Evolutionary conservation across 1,140 invertebrate species (phyloP).

Genomic region (Coenobita brevimanus): DNA sequence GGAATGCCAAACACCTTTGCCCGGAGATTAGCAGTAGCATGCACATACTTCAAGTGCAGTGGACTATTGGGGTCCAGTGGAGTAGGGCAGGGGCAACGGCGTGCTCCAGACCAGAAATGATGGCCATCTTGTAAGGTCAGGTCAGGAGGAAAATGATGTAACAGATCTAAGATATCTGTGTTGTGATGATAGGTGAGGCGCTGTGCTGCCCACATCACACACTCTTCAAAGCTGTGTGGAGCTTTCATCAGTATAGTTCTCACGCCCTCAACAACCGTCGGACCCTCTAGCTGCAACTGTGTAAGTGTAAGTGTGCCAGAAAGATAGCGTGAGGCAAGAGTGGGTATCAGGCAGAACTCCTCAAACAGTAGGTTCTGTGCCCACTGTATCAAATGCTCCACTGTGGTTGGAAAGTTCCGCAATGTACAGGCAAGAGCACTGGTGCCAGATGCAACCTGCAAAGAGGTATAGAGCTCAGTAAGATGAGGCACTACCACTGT

Average conservation of each 20-base stretch:
- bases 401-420: conserved; percentile 99
- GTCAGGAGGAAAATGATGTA: conserved; percentile 97
- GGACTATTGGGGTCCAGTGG: conserved; percentile 79
- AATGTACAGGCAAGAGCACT: conserved; percentile 98
- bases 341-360: too few species aligned
- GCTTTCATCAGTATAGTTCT: conserved; percentile 91
- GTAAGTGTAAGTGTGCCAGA: too few species aligned
- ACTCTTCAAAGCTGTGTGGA: conserved; percentile 88
- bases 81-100: conserved; percentile 92
- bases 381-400: conserved; percentile 99
- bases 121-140: conserved; percentile 92
- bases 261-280: conserved; percentile 91
- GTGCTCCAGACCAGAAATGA: conserved; percentile 98
- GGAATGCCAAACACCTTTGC: conserved; percentile 92
- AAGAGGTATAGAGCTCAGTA: conserved; percentile 97
- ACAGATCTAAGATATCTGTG: conserved; percentile 95
- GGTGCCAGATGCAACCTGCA: conserved; percentile 98
- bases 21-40: conserved; percentile 92
- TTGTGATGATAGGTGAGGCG: conserved; percentile 94
- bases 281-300: conserved; percentile 87
- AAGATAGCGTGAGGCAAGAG: too few species aligned
- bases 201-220: conserved; percentile 91
- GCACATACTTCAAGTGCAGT: conserved; percentile 92
- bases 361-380: conserved; percentile 77
- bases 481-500: conserved; percentile 93